Percentiles rank a stretch among this genome's conserved stretches.
Conservation (phyloP, 2,888 invertebrate genomes). For the Beris morrisii region DNA sequence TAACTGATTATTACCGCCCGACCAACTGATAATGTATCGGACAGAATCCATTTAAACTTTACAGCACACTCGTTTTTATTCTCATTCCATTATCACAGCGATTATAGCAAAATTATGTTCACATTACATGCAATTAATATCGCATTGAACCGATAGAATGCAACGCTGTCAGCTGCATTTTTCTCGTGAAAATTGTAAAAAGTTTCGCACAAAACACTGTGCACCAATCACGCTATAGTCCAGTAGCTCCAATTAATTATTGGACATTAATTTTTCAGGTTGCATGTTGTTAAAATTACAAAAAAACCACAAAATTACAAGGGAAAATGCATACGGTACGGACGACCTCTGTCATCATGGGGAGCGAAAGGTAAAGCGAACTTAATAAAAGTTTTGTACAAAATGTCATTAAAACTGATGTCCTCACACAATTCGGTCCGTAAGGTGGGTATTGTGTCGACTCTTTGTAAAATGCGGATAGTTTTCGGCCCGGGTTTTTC, state of each 20-base stretch:
- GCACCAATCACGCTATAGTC: background rate
- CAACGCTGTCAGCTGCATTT: background rate
- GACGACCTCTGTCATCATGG: too few relatives aligned
- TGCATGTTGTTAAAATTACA: conserved; percentile 11
- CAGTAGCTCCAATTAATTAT: conserved; percentile 18
- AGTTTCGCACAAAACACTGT: background rate
- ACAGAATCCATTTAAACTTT: conserved; percentile 12
- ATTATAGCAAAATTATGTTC: conserved; percentile 18
- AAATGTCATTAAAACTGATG: conserved; percentile 26
- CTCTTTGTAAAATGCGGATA: too few relatives aligned
- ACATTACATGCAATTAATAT: conserved; percentile 12
- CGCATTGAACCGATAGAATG: background rate
- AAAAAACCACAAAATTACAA: background rate
- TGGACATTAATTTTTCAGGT: conserved; percentile 27
- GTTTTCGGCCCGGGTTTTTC: too few relatives aligned
- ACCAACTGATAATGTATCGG: too few relatives aligned
- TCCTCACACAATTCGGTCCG: conserved; percentile 22
- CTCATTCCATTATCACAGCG: background rate
- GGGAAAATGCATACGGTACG: too few relatives aligned
- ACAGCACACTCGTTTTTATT: conserved; percentile 16
- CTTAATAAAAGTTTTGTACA: conserved; percentile 2
- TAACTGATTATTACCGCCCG: too few relatives aligned
- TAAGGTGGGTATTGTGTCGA: conserved; percentile 10
- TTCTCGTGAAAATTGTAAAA: background rate
- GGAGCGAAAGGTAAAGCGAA: too few relatives aligned